phyloP scores from a whole-genome alignment of 2,113 vertebrate species.

The Axis porcinus region DNA sequence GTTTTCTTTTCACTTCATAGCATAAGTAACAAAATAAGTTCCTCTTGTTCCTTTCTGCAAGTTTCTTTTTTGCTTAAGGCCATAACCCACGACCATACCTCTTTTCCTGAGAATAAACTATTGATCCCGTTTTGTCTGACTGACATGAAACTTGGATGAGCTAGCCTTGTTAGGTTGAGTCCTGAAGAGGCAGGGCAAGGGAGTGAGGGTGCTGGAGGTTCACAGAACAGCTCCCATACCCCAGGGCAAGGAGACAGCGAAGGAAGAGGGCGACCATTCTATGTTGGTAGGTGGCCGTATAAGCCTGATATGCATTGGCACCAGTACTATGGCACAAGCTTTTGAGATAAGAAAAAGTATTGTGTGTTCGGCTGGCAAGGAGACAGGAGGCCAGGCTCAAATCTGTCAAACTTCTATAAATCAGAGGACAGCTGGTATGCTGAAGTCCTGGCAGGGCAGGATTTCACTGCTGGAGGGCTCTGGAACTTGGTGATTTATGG shows the following conservation, averaged over 20 bases:
- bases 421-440: background rate
- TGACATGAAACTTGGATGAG: background rate
- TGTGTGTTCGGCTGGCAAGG: background rate
- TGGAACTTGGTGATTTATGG: background rate
- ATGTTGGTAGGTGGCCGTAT: background rate
- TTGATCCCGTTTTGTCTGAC: background rate
- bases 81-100: background rate
- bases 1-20: background rate
- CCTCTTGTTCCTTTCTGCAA: background rate
- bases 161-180: background rate
- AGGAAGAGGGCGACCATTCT: background rate
- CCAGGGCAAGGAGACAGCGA: background rate
- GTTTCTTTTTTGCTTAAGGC: background rate
- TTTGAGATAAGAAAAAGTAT: background rate
- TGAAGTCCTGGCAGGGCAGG: background rate
- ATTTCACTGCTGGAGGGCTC: background rate
- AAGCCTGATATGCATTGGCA: background rate
- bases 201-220: background rate
- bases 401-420: background rate
- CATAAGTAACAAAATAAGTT: background rate
- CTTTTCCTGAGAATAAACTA: background rate
- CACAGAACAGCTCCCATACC: background rate
- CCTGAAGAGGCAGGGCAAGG: background rate
- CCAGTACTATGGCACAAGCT: background rate
- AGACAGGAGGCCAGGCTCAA: background rate